Evolutionary conservation across 2,113 vertebrate species (phyloP).

Genomic region (Damaliscus lunatus): DNA sequence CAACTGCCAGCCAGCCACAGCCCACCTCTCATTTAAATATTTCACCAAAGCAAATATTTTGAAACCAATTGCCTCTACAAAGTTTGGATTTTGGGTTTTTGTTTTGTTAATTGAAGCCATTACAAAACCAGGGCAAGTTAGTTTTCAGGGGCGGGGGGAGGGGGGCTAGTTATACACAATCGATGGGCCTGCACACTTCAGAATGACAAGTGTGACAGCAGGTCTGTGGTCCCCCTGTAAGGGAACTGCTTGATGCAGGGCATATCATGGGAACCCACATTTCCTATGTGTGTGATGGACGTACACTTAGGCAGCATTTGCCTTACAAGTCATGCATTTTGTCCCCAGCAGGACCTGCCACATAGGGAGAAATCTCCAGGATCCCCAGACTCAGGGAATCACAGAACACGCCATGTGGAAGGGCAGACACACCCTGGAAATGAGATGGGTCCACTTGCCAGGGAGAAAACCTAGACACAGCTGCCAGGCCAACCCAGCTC

Average conservation of each 20-base stretch:
- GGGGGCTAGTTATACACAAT: neutral
- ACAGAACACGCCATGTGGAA: neutral
- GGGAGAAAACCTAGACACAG: rapidly evolving
- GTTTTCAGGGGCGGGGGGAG: neutral
- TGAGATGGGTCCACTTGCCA: neutral
- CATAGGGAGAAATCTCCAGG: neutral
- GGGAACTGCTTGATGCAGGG: rapidly evolving
- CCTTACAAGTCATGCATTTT: rapidly evolving
- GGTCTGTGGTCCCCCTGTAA: no score
- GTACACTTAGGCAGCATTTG: neutral
- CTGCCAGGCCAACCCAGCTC: no score
- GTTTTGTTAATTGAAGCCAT: neutral
- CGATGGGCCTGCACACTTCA: neutral
- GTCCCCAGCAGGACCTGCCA: neutral
- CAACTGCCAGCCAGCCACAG: no score
- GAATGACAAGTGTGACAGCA: neutral
- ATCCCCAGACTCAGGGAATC: neutral
- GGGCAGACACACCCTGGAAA: rapidly evolving
- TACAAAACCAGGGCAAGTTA: neutral
- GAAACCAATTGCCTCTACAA: neutral
- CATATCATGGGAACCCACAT: rapidly evolving
- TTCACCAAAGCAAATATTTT: neutral
- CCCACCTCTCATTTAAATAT: neutral
- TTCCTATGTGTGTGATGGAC: no score
- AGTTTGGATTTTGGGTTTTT: no score